These are phyloP conservation scores for Neoascia interrupta DNA, from an alignment of 2,888 invertebrate species.

Conservation along the genomic window DNA sequence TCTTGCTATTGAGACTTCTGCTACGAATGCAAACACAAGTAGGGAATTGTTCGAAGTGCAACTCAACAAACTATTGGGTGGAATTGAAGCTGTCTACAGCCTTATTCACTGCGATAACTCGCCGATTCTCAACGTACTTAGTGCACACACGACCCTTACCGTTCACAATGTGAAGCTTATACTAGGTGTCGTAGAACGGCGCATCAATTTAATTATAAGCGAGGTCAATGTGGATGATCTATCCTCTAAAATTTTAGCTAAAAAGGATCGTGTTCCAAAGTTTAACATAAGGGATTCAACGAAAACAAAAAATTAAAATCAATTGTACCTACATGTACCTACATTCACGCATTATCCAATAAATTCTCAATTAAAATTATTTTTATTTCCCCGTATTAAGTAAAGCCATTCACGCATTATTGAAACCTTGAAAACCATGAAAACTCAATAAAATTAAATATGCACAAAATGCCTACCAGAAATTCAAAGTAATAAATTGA, in stretches of 20 bases:
- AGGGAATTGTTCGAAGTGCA: slow-evolving; percentile 73
- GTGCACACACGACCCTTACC: slow-evolving; percentile 86
- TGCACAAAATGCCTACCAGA: too few species aligned
- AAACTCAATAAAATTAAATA: too few species aligned
- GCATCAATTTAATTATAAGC: slow-evolving; percentile 79
- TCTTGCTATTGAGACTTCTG: slow-evolving; percentile 73
- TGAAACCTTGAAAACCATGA: too few species aligned
- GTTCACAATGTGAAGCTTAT: slow-evolving; percentile 89
- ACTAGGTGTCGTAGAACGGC: slow-evolving; percentile 89
- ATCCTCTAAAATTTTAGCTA: slow-evolving; percentile 77
- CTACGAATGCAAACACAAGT: slow-evolving; percentile 73
- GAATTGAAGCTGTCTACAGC: slow-evolving; percentile 81
- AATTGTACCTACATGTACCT: too few species aligned
- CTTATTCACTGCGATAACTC: slow-evolving; percentile 86
- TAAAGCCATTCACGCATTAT: too few species aligned
- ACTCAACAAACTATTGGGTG: slow-evolving; percentile 79
- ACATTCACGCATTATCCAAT: too few species aligned
- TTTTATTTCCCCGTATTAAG: too few species aligned
- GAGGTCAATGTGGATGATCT: slow-evolving; percentile 76
- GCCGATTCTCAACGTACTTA: slow-evolving; percentile 86
- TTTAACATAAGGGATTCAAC: slow-evolving; percentile 79
- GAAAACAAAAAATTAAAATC: slow-evolving; percentile 74
- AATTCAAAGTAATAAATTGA: too few species aligned
- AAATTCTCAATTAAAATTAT: too few species aligned
- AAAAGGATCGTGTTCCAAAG: slow-evolving; percentile 78